These are phyloP conservation scores for Chionis minor DNA, from an alignment of 2,113 vertebrate species.

Conservation along the genomic window DNA sequence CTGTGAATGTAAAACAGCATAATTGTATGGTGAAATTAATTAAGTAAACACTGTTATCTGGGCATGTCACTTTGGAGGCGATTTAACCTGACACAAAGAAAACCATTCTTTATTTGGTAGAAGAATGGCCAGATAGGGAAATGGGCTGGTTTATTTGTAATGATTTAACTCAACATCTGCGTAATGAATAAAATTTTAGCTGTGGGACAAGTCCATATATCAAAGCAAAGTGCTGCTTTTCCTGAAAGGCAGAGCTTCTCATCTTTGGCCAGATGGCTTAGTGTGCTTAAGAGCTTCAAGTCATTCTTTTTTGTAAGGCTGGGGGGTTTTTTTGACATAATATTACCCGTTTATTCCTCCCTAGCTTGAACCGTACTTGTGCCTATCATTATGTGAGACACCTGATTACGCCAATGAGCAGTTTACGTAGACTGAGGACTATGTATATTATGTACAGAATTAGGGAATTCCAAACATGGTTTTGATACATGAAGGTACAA, in stretches of 20 bases:
- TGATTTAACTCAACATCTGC: not conserved
- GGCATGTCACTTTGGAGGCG: not conserved
- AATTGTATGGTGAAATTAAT: not conserved
- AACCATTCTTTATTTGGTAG: not conserved
- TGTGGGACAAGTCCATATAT: not conserved
- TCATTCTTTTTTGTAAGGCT: not conserved
- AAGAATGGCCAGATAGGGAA: not conserved
- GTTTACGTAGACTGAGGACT: not conserved
- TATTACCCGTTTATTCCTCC: not conserved
- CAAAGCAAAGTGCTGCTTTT: conserved; percentile 9
- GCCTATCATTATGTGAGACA: not conserved
- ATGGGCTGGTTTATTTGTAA: not conserved
- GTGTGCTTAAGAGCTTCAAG: not conserved
- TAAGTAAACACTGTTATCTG: not conserved
- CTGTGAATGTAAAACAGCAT: not conserved
- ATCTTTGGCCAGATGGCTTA: not conserved
- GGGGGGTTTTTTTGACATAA: not conserved
- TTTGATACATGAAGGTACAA: not conserved
- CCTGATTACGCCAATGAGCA: not conserved
- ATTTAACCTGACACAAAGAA: not conserved
- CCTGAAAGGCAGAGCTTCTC: not conserved
- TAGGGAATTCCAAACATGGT: not conserved
- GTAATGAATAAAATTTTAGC: not conserved
- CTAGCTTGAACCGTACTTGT: not conserved
- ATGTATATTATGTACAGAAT: not conserved